These are phyloP conservation scores for Crioceris asparagi DNA, from an alignment of 2,888 invertebrate species.

Conservation along the genomic window DNA sequence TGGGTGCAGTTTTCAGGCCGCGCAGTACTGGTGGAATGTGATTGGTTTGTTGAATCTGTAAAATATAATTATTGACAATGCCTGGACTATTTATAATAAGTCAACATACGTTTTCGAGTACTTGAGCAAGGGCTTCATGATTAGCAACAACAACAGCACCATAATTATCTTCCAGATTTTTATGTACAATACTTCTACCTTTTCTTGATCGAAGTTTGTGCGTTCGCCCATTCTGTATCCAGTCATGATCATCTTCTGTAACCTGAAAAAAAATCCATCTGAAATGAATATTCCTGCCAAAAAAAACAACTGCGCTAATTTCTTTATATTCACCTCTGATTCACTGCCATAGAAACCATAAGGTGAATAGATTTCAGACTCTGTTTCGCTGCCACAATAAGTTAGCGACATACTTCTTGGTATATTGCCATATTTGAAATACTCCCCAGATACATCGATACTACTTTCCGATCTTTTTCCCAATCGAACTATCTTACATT, in stretches of 20 bases:
- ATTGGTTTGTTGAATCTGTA: slow-evolving; percentile 57
- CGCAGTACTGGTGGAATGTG: slow-evolving; percentile 57
- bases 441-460: slow-evolving; percentile 42
- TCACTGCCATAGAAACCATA: slow-evolving; percentile 64
- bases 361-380: slow-evolving; percentile 74
- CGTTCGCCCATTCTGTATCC: slow-evolving; percentile 37
- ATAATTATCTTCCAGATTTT: slow-evolving; percentile 80
- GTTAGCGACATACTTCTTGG: slow-evolving; percentile 59
- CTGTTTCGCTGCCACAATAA: slow-evolving; percentile 74
- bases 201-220: slow-evolving; percentile 59
- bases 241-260: slow-evolving; percentile 43
- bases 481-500: slow-evolving; percentile 32
- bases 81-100: no score
- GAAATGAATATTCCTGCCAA: no score
- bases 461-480: slow-evolving; percentile 41
- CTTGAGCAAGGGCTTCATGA: slow-evolving; percentile 80
- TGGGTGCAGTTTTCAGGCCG: slow-evolving; percentile 60
- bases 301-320: slow-evolving; percentile 10
- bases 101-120: slow-evolving; percentile 67
- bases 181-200: slow-evolving; percentile 73
- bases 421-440: slow-evolving; percentile 49
- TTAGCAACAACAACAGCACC: slow-evolving; percentile 83
- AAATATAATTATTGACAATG: no score
- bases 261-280: slow-evolving; percentile 38
- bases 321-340: slow-evolving; percentile 40